These are phyloP conservation scores for Agelaius tricolor DNA, from an alignment of 2,113 vertebrate species.

Conservation along the genomic window DNA sequence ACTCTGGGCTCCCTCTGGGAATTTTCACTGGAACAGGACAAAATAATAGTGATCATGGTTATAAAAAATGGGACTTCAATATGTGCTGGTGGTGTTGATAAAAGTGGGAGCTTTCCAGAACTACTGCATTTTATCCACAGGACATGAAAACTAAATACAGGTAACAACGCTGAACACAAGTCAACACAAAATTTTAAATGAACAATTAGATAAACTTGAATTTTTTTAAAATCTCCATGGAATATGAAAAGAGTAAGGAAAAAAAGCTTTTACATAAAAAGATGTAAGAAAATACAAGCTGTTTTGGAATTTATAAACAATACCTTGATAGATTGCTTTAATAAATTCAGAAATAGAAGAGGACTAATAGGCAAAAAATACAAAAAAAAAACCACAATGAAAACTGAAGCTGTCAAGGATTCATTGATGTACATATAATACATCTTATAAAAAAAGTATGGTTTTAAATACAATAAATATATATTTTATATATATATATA, in stretches of 20 bases:
- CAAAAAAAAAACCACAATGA: background rate
- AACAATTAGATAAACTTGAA: background rate
- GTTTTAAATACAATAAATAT: background rate
- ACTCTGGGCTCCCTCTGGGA: background rate
- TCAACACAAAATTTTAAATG: background rate
- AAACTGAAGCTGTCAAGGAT: background rate
- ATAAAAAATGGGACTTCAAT: background rate
- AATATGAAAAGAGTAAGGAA: background rate
- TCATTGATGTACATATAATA: background rate
- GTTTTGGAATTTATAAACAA: background rate
- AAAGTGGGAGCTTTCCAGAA: background rate
- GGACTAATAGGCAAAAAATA: background rate
- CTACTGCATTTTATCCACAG: fast-evolving
- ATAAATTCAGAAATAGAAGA: background rate
- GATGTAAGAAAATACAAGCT: background rate
- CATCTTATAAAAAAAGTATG: background rate
- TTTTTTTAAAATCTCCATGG: too few relatives aligned
- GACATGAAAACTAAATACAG: background rate
- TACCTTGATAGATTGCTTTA: background rate
- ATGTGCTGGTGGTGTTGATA: background rate
- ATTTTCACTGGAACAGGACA: background rate
- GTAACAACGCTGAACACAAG: background rate
- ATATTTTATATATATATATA: too few relatives aligned
- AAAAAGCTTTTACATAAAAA: background rate
- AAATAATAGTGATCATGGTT: background rate